Evolutionary conservation across 2,888 invertebrate species (phyloP), one percentile per base, ranked within the genome.

Genomic region (Hemistola chrysoprasaria): DNA sequence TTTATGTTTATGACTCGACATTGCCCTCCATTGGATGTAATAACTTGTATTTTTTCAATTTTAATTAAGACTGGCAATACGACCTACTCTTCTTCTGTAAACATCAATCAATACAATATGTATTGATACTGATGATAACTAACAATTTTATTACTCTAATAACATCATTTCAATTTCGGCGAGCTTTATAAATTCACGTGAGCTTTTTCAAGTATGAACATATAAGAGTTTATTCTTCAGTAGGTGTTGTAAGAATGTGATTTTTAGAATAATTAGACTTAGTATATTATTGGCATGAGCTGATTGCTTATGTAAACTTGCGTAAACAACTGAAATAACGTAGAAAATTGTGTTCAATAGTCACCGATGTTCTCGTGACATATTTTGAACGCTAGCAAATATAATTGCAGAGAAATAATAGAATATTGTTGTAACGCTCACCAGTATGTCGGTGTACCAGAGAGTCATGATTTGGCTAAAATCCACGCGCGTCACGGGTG

Each of bases 371-470:
- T 16, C 16, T 16, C 16, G 16, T 16, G 16, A 16, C 16, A 16
- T 16, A 16, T 16, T 16, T 16, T 16, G 16, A 20, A 33, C 24
- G 7, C 7, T 32, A 3, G 8, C 8, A 11, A 20, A 34, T 11
- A 20, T 4, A 22, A 10, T 16, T 16, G 23, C n/a, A 30, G 22
- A 16, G 23, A 32, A 27, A 36, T 23, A 34, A 16, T 20, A 25
- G 25, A 11, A 23, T 43, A 16, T 16, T 3, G 37, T 47, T 31
- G 44, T 35, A 31, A 59, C 59, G 70, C 86, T 88, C 73, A 88
- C 88, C 88, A 86, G 66, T 78, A 87, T 71, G 67, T 88, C 82
- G 54, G 86, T 86, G 74, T 88, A 88, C 88, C 88, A 88, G 57
- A 88, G 81, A 71, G 88, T 88, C 88, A 88, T 88, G 67, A 69